Percentiles rank a stretch among this genome's conserved stretches.
Conservation (phyloP, 2,888 invertebrate genomes). For the Xylocampa areola region DNA sequence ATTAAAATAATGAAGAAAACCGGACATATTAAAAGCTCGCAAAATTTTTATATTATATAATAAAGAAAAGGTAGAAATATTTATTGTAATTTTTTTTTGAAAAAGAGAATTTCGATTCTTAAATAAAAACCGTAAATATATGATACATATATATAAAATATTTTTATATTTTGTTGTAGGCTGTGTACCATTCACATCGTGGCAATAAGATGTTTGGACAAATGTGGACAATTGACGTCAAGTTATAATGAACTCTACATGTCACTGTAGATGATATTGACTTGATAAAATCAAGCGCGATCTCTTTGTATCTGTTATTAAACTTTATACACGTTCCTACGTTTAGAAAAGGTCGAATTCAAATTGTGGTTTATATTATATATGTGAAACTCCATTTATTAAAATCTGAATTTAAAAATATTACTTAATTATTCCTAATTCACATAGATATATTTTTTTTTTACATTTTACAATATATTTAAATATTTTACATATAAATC, state of each 20-base stretch:
- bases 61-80: too few species aligned
- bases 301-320: neutral
- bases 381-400: constrained; percentile 33
- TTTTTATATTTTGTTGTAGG: too few species aligned
- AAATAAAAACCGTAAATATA: too few species aligned
- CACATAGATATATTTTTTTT: constrained; percentile 36
- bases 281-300: constrained; percentile 1
- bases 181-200: neutral
- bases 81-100: too few species aligned
- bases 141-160: neutral
- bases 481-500: constrained; percentile 54
- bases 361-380: constrained; percentile 37
- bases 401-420: constrained; percentile 46
- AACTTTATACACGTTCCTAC: constrained; percentile 14
- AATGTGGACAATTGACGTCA: neutral
- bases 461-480: constrained; percentile 48
- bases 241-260: neutral
- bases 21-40: too few species aligned
- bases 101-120: too few species aligned
- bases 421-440: constrained; percentile 46
- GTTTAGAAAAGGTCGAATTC: constrained; percentile 6
- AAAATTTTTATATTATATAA: too few species aligned
- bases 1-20: too few species aligned
- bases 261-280: neutral
- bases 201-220: neutral